Evolutionary conservation across 92 coral and sea anemone genomes (phyloP).

Genomic region (Umimayanthus kanabou): DNA sequence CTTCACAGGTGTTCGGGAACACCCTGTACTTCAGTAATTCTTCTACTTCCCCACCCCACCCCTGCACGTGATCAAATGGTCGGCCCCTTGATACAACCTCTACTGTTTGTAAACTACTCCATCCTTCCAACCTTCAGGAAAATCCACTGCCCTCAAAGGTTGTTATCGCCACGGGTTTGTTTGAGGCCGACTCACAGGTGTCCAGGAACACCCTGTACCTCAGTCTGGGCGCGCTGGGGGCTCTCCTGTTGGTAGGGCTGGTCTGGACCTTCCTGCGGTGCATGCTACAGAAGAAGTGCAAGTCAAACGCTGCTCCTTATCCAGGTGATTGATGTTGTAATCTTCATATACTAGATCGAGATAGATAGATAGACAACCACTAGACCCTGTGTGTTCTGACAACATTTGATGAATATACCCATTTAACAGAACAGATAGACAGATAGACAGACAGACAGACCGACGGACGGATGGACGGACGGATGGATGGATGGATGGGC

Average conservation of each 20-base stretch:
- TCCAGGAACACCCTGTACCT: conserved; percentile 31
- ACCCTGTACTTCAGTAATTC: background rate
- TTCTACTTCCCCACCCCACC: background rate
- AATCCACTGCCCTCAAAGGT: background rate
- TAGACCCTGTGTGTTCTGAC: too few species aligned
- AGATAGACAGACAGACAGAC: too few species aligned
- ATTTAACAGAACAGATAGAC: too few species aligned
- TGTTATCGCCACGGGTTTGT: conserved; percentile 49
- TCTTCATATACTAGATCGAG: too few species aligned
- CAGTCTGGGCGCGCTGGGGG: background rate
- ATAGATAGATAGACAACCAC: too few species aligned
- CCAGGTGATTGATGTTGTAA: background rate
- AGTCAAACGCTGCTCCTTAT: background rate
- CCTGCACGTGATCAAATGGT: background rate
- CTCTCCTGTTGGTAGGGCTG: background rate
- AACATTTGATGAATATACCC: too few species aligned
- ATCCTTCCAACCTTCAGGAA: background rate
- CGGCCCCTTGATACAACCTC: background rate
- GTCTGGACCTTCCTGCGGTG: background rate
- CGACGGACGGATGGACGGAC: too few species aligned
- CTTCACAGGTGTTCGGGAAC: background rate
- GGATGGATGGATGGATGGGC: too few species aligned
- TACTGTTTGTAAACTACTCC: background rate
- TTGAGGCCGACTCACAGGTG: conserved; percentile 43
- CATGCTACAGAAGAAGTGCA: background rate